Conservation (phyloP, 2,888 invertebrate species). For the Ichneumon xanthorius region DNA sequence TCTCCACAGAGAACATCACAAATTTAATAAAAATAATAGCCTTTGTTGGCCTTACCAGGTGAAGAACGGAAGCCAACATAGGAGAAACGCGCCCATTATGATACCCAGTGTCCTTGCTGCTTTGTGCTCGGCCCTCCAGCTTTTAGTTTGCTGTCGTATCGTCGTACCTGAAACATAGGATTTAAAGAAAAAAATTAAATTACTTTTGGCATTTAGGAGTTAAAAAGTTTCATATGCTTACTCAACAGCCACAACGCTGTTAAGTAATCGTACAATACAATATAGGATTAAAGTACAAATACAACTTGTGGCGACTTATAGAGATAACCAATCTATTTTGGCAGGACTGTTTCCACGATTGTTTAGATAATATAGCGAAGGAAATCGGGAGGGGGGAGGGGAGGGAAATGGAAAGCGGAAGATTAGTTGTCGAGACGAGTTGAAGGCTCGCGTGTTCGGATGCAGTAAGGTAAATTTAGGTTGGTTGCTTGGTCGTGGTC, state of each 20-base stretch:
- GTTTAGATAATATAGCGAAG: conserved; percentile 73
- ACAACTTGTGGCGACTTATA: conserved; percentile 1
- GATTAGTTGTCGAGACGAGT: conserved; percentile 52
- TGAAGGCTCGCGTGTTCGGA: conserved; percentile 59
- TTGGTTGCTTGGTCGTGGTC: conserved; percentile 74
- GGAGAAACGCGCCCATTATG: conserved; percentile 97
- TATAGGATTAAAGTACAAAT: not conserved
- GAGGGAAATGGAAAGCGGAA: conserved; percentile 74
- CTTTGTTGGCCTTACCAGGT: conserved; percentile 90
- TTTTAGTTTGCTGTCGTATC: conserved; percentile 90
- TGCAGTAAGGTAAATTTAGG: conserved; percentile 76
- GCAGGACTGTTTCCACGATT: conserved; percentile 66
- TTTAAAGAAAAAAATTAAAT: conserved; percentile 20
- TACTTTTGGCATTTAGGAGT: not conserved
- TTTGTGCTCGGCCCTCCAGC: conserved; percentile 95
- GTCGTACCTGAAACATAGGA: conserved; percentile 87
- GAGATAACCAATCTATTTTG: conserved; percentile 52
- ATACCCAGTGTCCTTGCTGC: conserved; percentile 98
- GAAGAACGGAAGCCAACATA: conserved; percentile 99
- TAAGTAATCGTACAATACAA: not conserved
- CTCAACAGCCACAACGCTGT: not conserved
- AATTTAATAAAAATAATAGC: not conserved
- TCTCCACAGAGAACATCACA: not conserved
- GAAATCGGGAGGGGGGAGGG: conserved; percentile 68
- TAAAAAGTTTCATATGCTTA: not conserved